Evolutionary conservation across 2,113 vertebrate species (phyloP).

Genomic region (Charadrius vociferus): DNA sequence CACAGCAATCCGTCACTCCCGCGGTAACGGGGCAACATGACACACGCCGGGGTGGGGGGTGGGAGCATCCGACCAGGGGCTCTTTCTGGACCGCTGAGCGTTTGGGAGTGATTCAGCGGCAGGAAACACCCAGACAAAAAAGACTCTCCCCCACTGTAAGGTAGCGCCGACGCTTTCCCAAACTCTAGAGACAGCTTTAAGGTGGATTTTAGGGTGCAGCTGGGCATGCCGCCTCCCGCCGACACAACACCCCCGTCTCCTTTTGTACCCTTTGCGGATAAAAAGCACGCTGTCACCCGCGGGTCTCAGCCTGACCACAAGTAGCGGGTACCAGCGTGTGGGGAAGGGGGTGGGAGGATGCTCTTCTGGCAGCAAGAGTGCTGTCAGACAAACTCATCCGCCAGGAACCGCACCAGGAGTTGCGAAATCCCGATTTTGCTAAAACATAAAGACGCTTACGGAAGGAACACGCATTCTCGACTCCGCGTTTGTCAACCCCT

Average conservation of each 20-base stretch:
- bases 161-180: background rate
- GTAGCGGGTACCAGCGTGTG: fast-evolving
- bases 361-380: background rate
- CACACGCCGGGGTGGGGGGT: background rate
- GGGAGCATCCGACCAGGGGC: background rate
- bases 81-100: fast-evolving
- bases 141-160: fast-evolving
- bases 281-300: background rate
- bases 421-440: background rate
- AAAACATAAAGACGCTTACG: background rate
- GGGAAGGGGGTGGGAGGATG: background rate
- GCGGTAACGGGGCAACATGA: background rate
- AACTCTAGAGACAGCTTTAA: background rate
- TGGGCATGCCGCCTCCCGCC: fast-evolving
- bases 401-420: background rate
- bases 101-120: background rate
- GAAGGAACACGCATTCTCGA: background rate
- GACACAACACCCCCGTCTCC: fast-evolving
- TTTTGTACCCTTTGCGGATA: fast-evolving
- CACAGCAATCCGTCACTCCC: background rate
- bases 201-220: fast-evolving
- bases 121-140: background rate
- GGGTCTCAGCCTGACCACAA: background rate
- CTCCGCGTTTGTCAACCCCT: background rate
- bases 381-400: background rate